Conservation (phyloP, 2,888 invertebrate species). For the Pristionchus arcanus region DNA sequence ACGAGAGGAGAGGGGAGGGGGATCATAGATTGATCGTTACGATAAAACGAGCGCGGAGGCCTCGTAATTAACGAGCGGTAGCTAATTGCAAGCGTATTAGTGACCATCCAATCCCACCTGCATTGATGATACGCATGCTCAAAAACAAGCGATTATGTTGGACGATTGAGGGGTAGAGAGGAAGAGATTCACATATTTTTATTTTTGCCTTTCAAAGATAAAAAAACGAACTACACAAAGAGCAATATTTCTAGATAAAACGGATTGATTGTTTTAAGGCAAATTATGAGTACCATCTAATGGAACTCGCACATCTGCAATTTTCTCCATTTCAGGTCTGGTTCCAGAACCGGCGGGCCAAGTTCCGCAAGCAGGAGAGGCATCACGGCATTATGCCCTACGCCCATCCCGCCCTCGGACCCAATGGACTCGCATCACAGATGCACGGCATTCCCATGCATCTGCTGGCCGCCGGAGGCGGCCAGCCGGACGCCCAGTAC, state of each 20-base stretch:
- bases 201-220: too few relatives aligned
- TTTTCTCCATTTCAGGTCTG: constrained; percentile 67
- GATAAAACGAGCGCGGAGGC: constrained; percentile 21
- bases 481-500: neutral
- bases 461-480: constrained; percentile 4
- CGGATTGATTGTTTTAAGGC: too few relatives aligned
- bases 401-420: constrained; percentile 44
- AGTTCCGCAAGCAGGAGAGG: constrained; percentile 72
- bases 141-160: constrained; percentile 1
- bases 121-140: neutral
- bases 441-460: neutral
- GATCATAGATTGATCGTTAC: constrained; percentile 41
- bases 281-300: too few relatives aligned
- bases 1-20: neutral
- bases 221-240: too few relatives aligned
- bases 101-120: neutral
- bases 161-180: neutral
- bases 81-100: constrained; percentile 49
- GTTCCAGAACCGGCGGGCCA: constrained; percentile 78
- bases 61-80: constrained; percentile 6
- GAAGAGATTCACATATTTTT: too few relatives aligned
- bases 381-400: constrained; percentile 53
- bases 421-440: constrained; percentile 6
- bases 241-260: too few relatives aligned
- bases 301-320: too few relatives aligned